A percentile compares a stretch with the other conserved stretches of the same genome.
Conservation (phyloP, 2,113 vertebrate species). For the Procavia capensis region DNA sequence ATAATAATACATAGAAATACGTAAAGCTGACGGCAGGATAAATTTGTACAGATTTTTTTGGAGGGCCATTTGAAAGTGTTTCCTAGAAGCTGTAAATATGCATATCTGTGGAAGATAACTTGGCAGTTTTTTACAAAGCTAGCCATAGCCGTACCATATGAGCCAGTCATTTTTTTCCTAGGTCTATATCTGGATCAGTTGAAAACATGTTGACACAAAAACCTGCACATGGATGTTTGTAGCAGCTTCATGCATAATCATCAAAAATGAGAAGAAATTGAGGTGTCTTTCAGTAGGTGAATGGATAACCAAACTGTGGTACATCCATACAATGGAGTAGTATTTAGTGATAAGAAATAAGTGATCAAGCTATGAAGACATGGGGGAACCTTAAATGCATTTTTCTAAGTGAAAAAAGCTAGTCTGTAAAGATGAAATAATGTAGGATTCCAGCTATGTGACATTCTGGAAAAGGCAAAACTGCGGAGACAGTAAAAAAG, state of each 20-base stretch:
- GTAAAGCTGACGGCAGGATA: not conserved
- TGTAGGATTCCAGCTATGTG: too few species aligned
- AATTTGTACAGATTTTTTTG: not conserved
- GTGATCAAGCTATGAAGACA: too few species aligned
- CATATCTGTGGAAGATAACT: not conserved
- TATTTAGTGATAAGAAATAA: too few species aligned
- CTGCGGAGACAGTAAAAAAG: too few species aligned
- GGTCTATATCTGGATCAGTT: not conserved
- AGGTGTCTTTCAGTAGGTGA: not conserved
- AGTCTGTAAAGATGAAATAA: too few species aligned
- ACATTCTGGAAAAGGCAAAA: too few species aligned
- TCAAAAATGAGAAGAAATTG: not conserved
- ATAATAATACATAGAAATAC: too few species aligned
- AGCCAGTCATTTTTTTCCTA: not conserved
- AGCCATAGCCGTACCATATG: not conserved
- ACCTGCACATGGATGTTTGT: not conserved
- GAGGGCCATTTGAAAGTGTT: not conserved
- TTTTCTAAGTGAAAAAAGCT: too few species aligned
- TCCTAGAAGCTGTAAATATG: constrained; percentile 24
- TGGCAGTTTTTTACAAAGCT: not conserved
- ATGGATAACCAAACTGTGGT: not conserved
- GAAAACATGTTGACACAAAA: not conserved
- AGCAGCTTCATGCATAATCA: not conserved
- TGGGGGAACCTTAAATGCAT: too few species aligned
- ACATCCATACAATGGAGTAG: not conserved